Evolutionary conservation across 2,113 vertebrate species (phyloP), one percentile per base, ranked within the genome.

Genomic region (Seriola dumerili): DNA sequence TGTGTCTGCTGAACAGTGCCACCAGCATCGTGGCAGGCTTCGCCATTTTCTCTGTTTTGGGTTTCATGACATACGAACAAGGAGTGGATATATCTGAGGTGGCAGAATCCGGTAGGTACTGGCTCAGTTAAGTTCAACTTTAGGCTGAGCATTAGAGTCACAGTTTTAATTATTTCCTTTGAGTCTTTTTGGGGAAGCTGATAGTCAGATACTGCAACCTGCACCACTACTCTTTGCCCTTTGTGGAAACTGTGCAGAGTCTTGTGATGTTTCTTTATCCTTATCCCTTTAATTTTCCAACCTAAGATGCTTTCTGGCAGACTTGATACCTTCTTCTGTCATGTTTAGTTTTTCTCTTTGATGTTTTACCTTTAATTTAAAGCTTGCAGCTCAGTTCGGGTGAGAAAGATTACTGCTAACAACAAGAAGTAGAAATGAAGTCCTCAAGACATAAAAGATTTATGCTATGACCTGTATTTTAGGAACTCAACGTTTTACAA

Each of bases 11-110:
- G 85, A 97, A 97, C 93, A 97, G 97, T 10, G 92, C 89, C 78
- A 97, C 97, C 74, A 98, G 97, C 72, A 94, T 98, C 2, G 52
- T 95, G 75, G 95, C 97, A 0, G 97, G 97, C 8, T 97, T 98
- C 65, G 96, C 96, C 79, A 96, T 97, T 88, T 97, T 98, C 92
- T 97, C 97, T 1, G 93, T 97, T 72, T 88, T 97, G 92, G 94
- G 94, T 63, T 97, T 96, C 90, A 97, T 97, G 96, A 95, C 96
- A 17, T 89, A 40, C 9, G 95, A 97, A 76, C 96, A 96, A 82
- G 96, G 95, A 0, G 73, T 97, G 8, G 91, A 93, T 75, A 96
- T 97, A 76, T 93, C 96, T 74, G 91, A 96, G 71, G 96, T 97
- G 70, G 96, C 96, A 0, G 90, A 96, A 83, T 96, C 96, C 86